Conservation (phyloP, 1,140 invertebrate species). For the Plodia interpunctella region DNA sequence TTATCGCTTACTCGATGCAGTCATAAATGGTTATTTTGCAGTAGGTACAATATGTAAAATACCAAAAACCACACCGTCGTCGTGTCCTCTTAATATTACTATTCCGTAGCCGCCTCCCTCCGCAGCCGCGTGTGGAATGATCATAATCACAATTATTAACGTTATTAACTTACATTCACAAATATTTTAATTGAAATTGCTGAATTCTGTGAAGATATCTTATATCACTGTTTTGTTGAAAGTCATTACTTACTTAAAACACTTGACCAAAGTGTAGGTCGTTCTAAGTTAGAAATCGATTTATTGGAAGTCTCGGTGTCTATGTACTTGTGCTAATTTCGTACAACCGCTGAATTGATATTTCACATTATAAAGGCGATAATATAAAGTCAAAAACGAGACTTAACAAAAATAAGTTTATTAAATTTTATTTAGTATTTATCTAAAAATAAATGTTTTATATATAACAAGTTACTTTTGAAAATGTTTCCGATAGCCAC, state of each 20-base stretch:
- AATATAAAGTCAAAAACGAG: too few species aligned
- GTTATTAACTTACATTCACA: background rate
- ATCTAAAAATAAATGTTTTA: too few species aligned
- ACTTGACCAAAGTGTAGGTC: too few species aligned
- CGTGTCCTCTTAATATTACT: background rate
- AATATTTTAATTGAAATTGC: constrained; percentile 2
- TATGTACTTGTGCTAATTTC: too few species aligned
- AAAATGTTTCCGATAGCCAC: background rate
- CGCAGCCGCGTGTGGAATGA: constrained; percentile 26
- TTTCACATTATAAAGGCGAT: too few species aligned
- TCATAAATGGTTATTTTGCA: background rate
- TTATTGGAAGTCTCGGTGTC: too few species aligned
- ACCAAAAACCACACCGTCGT: background rate
- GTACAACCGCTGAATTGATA: too few species aligned
- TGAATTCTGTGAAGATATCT: background rate
- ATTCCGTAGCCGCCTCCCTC: background rate
- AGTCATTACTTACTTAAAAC: too few species aligned
- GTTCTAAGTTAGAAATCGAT: too few species aligned
- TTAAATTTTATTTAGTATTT: too few species aligned
- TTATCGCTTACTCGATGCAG: background rate
- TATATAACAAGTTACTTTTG: too few species aligned
- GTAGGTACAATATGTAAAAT: background rate
- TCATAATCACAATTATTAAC: constrained; percentile 18
- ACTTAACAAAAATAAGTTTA: too few species aligned
- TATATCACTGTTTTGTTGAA: background rate